Evolutionary conservation across 1,140 invertebrate genomes (phyloP).

Genomic region (Drosophila sproati): DNA sequence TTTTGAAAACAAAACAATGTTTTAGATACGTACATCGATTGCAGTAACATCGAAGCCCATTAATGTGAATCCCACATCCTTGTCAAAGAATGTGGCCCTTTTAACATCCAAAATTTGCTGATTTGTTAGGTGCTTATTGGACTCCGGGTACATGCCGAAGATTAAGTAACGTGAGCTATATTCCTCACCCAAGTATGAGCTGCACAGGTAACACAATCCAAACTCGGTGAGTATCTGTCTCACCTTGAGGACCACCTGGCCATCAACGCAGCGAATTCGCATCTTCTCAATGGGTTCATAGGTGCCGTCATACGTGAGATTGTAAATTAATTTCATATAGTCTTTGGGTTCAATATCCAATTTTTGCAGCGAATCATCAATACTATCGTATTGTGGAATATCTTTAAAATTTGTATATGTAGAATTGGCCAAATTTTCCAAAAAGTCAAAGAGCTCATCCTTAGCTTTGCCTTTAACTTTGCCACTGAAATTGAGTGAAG

Average conservation of each 20-base stretch:
- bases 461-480: constrained; percentile 44
- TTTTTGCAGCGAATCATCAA: constrained; percentile 50
- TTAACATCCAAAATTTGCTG: constrained; percentile 26
- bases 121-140: constrained; percentile 25
- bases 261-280: constrained; percentile 56
- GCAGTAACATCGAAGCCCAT: constrained; percentile 48
- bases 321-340: constrained; percentile 80
- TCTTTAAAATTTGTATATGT: constrained; percentile 76
- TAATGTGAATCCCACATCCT: constrained; percentile 54
- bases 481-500: constrained; percentile 16
- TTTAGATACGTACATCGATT: constrained; percentile 48
- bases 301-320: constrained; percentile 67
- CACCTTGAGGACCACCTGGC: constrained; percentile 46
- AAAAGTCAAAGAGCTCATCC: constrained; percentile 58
- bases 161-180: constrained; percentile 66
- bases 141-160: constrained; percentile 62
- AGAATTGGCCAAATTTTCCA: constrained; percentile 79
- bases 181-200: constrained; percentile 55
- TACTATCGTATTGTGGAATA: constrained; percentile 59
- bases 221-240: constrained; percentile 79
- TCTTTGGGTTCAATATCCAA: constrained; percentile 58
- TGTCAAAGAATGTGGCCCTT: constrained; percentile 59
- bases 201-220: constrained; percentile 76
- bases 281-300: constrained; percentile 46
- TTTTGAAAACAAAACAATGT: too few species aligned